Evolutionary conservation across 2,113 vertebrate genomes (phyloP).

Genomic region (Daubentonia madagascariensis): DNA sequence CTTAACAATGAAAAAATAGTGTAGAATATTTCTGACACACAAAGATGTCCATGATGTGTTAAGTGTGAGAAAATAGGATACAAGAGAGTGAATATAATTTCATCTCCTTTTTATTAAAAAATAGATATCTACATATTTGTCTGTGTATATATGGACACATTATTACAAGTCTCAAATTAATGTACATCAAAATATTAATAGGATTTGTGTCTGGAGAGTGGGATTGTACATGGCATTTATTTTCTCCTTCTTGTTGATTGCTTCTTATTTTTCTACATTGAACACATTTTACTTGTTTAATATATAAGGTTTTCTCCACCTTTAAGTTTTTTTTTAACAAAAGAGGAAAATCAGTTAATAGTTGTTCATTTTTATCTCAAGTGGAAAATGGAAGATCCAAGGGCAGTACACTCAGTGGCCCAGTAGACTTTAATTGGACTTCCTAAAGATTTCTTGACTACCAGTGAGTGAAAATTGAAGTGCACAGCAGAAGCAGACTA

Average conservation of each 20-base stretch:
- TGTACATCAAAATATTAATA: background rate
- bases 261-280: constrained; percentile 1
- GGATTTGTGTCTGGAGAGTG: background rate
- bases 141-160: background rate
- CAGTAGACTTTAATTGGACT: background rate
- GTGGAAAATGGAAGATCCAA: background rate
- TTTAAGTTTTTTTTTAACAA: background rate
- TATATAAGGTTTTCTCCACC: background rate
- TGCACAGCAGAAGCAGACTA: background rate
- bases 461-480: background rate
- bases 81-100: background rate
- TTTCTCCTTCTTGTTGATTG: background rate
- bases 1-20: background rate
- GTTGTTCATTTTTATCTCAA: constrained; percentile 10
- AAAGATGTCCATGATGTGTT: background rate
- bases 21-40: background rate
- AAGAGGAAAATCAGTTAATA: background rate
- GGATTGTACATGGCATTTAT: background rate
- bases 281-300: background rate
- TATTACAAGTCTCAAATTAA: background rate
- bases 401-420: background rate
- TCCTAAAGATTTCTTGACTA: background rate
- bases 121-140: background rate
- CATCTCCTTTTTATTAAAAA: background rate
- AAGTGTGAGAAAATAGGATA: background rate